phyloP scores from a whole-genome alignment of 37 sponge, comb jelly and placozoan species.

The Petrosia ficiformis region DNA sequence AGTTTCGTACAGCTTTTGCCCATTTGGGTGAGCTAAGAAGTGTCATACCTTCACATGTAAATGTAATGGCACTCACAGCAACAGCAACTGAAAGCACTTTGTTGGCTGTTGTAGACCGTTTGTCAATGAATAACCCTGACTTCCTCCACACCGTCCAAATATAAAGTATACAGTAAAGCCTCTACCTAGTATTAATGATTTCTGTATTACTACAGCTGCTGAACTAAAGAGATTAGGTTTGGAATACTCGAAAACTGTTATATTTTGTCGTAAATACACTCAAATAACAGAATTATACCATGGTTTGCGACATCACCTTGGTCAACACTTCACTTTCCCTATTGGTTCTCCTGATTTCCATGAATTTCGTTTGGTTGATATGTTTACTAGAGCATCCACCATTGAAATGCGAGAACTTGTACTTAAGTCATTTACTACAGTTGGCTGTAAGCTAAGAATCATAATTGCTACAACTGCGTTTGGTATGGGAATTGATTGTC shows the following conservation, averaged over 20 bases:
- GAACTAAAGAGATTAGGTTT: neutral
- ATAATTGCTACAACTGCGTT: constrained; percentile 1
- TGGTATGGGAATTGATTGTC: constrained; percentile 11
- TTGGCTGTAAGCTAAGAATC: neutral
- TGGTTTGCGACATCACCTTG: neutral
- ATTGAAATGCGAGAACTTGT: neutral
- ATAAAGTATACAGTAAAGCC: no score
- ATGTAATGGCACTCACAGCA: no score
- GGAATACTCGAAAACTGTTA: neutral
- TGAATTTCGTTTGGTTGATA: neutral
- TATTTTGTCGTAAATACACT: neutral
- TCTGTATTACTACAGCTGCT: no score
- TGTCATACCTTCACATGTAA: no score
- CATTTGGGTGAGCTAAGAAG: no score
- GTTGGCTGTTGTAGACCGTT: no score
- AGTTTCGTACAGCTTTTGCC: no score
- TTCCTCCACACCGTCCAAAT: no score
- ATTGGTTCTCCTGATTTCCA: neutral
- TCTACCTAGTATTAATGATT: no score
- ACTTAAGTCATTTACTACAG: neutral
- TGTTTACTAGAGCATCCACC: constrained; percentile 7
- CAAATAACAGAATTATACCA: neutral
- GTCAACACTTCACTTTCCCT: neutral
- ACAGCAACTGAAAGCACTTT: no score
- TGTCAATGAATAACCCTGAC: no score